phyloP scores from a whole-genome alignment of 2,888 invertebrate genomes.

The Apamea anceps region DNA sequence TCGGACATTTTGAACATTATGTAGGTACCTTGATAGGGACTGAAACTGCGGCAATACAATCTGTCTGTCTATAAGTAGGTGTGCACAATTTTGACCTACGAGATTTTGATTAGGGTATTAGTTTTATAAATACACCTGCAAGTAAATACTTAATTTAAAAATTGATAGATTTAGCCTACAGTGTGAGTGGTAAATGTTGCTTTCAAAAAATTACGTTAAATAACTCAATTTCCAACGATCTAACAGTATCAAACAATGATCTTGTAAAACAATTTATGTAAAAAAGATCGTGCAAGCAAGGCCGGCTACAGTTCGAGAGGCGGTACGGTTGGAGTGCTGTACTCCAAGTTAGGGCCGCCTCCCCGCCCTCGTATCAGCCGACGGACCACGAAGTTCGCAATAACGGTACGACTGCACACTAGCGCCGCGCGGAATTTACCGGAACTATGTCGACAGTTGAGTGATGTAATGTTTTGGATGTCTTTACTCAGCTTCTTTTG shows the following conservation, averaged over 20 bases:
- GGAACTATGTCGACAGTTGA: constrained; percentile 52
- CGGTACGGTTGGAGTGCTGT: constrained; percentile 58
- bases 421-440: constrained; percentile 68
- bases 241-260: constrained; percentile 20
- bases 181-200: neutral
- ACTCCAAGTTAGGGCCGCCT: constrained; percentile 74
- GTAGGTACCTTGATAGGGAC: neutral
- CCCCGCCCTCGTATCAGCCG: constrained; percentile 61
- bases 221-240: neutral
- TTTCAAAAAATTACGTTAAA: neutral
- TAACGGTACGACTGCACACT: constrained; percentile 74
- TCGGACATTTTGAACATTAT: neutral
- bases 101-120: neutral
- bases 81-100: neutral
- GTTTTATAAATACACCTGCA: neutral
- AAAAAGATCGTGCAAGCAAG: constrained; percentile 28
- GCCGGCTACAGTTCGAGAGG: constrained; percentile 38
- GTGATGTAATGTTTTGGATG: constrained; percentile 35
- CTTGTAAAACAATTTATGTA: constrained; percentile 29
- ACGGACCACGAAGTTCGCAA: constrained; percentile 58
- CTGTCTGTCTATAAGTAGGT: neutral
- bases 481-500: neutral
- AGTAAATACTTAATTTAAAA: neutral
- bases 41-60: neutral
- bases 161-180: neutral